A percentile compares a stretch with the other conserved stretches of the same genome.
phyloP scores from a whole-genome alignment of 92 coral and sea anemone genomes.

The Anthopleura xanthogrammica region DNA sequence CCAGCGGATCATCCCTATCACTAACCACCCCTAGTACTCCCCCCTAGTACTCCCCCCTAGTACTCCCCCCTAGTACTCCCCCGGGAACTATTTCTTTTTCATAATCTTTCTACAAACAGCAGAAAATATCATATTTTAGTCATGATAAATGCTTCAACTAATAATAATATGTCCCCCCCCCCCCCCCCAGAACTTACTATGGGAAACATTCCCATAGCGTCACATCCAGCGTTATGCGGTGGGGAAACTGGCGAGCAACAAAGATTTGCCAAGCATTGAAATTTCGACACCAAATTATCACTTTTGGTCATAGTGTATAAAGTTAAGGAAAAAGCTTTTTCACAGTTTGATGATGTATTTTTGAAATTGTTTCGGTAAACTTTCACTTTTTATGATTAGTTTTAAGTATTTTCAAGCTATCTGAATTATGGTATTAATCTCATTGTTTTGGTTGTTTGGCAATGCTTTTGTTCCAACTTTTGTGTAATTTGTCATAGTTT shows the following conservation, averaged over 20 bases:
- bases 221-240: background rate
- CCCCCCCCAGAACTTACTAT: background rate
- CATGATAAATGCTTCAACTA: too few relatives aligned
- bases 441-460: background rate
- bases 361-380: background rate
- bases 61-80: too few relatives aligned
- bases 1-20: too few relatives aligned
- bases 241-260: background rate
- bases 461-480: background rate
- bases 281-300: too few relatives aligned
- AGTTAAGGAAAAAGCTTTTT: background rate
- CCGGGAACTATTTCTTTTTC: too few relatives aligned
- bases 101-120: too few relatives aligned
- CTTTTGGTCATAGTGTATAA: background rate
- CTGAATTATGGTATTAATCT: background rate
- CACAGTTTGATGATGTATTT: background rate
- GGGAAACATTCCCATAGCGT: background rate
- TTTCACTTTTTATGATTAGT: background rate
- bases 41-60: too few relatives aligned
- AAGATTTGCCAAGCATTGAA: background rate
- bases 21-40: too few relatives aligned
- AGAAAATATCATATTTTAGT: too few relatives aligned
- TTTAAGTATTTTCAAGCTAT: too few relatives aligned
- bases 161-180: too few relatives aligned
- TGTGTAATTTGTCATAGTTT: too few relatives aligned